phyloP scores from a whole-genome alignment of 2,888 invertebrate genomes.

The Epistrophella euchroma region DNA sequence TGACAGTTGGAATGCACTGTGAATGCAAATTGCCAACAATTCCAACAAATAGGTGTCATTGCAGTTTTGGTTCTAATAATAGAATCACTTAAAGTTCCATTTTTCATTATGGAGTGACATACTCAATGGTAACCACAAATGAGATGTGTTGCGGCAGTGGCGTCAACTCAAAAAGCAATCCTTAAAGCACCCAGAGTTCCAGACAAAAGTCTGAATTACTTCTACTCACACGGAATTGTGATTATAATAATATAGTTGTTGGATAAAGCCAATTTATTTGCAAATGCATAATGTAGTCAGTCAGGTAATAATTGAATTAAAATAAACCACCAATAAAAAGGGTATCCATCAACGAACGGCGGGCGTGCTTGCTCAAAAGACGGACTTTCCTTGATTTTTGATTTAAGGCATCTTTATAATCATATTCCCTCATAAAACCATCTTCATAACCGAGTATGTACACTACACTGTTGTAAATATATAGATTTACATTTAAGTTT shows the following conservation, averaged over 20 bases:
- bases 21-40: conserved; percentile 65
- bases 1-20: conserved; percentile 64
- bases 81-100: conserved; percentile 72
- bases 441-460: neutral
- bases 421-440: conserved; percentile 44
- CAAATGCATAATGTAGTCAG: conserved; percentile 22
- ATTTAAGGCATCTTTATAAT: conserved; percentile 50
- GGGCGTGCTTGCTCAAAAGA: conserved; percentile 39
- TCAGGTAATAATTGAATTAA: conserved; percentile 52
- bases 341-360: conserved; percentile 41
- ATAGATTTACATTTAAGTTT: conserved; percentile 52
- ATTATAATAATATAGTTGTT: neutral
- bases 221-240: conserved; percentile 59
- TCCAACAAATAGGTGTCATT: conserved; percentile 60
- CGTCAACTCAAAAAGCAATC: conserved; percentile 28
- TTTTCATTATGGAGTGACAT: conserved; percentile 58
- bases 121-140: conserved; percentile 3
- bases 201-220: conserved; percentile 71
- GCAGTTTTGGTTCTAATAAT: conserved; percentile 56
- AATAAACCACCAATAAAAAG: conserved; percentile 50
- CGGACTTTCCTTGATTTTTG: conserved; percentile 46
- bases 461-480: neutral
- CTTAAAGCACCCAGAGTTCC: conserved; percentile 34
- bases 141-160: neutral
- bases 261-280: neutral